phyloP scores from a whole-genome alignment of 92 coral and sea anemone species.

The Phenganax subtilis region DNA sequence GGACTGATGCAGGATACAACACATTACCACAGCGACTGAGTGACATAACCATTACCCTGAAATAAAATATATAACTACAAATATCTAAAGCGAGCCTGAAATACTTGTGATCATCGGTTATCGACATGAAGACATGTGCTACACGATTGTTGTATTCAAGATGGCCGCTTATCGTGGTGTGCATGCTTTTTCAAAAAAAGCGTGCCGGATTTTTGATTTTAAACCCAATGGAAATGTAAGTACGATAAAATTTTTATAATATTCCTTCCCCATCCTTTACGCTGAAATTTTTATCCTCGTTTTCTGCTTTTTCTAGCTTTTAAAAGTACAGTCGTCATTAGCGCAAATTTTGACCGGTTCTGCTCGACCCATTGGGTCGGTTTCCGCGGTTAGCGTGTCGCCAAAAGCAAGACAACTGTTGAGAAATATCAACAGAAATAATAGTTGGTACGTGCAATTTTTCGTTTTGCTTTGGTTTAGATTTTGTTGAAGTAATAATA shows the following conservation, averaged over 20 bases:
- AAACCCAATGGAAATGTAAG: slow-evolving; percentile 9
- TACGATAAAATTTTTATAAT: background rate
- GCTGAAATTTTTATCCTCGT: background rate
- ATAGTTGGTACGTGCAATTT: slow-evolving; percentile 21
- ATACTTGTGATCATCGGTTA: no score
- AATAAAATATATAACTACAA: no score
- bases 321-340: background rate
- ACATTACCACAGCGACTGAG: no score
- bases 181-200: slow-evolving; percentile 25
- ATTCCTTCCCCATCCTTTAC: background rate
- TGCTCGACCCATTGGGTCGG: slow-evolving; percentile 5
- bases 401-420: slow-evolving; percentile 25
- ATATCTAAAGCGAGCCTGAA: no score
- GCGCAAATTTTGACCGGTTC: background rate
- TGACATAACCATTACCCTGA: no score
- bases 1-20: no score
- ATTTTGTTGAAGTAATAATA: background rate
- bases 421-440: slow-evolving; percentile 11
- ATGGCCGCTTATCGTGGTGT: slow-evolving; percentile 19
- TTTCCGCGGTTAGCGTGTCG: slow-evolving; percentile 6
- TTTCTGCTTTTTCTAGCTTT: background rate
- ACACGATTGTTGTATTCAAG: background rate
- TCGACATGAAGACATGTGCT: no score
- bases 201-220: slow-evolving; percentile 11
- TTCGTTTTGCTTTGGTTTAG: background rate